Evolutionary conservation across 1,140 invertebrate genomes (phyloP), one percentile per base, ranked within the genome.

Genomic region (Microplitis mediator): DNA sequence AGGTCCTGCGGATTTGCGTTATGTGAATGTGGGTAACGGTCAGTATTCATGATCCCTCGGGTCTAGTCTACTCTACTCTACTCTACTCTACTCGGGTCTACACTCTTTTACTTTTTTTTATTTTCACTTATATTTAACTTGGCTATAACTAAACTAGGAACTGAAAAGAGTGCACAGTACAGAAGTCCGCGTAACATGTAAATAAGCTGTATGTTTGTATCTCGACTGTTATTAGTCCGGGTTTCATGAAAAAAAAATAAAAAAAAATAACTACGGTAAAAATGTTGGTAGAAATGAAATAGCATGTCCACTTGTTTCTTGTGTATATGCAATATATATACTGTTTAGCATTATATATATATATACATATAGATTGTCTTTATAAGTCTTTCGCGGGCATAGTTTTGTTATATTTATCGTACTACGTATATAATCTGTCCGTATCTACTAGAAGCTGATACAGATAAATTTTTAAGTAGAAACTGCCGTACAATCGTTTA

Each of bases 161-260:
- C 52, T 65, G 63, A 50, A 50, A 39, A 39, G 63, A 73, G 36
- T 14, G 34, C 34, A 45, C 16, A 31, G 34, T 14, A 45, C 16
- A 31, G 56, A 72, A 54, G 68, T 72, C 56, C 54, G 70, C 74
- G 61, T 74, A 76, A 73, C 77, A 82, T 82, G 80, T 82, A 82
- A 82, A 82, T 82, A 80, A 82, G 75, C 76, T 32, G 71, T 73
- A 54, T 23, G 35, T 31, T 2, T n/a, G 54, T 63, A 65, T 64
- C 54, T 61, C 71, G 73, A 69, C 69, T 78, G 77, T 82, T 82
- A 82, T 84, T 82, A 82, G 80, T 77, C 23, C 77, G 77, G 76
- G 74, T 82, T 80, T 75, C 73, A 65, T 69, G 75, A 72, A 54
- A 14, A 45, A 14, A 61, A 65, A 50, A 56, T 79, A 82, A 75